Evolutionary conservation across 92 coral and sea anemone species (phyloP), one percentile per base, ranked within the genome.

Genomic region (Blastomussa wellsi): DNA sequence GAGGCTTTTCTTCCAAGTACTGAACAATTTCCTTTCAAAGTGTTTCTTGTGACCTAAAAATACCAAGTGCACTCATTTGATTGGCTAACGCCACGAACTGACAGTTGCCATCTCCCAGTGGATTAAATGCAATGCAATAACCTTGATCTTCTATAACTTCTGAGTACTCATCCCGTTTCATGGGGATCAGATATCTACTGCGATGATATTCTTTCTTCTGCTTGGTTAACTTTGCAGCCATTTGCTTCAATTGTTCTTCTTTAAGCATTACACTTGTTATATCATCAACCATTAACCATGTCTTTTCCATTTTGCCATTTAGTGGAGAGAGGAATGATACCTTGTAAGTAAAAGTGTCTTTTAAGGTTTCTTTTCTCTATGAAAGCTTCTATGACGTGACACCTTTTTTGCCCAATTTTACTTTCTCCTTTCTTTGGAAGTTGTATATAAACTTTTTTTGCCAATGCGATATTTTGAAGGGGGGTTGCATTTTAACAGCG

Each of bases 91-190:
- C 86, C 3, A 90, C 83, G 51, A 90, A 90, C 44, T 90, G 90
- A 51, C 93, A 90, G 64, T 22, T 86, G 42, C 93, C 93, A 44
- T 83, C 79, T 55, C 90, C 88, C 7, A 87, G 87, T 14, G 90
- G 90, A 26, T 86, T 86, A 67, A 67, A 90, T 22, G 41, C 60
- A 16, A 79, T 84, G n/a, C 48, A 15, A 90, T 39, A 87, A 4
- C 91, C 87, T 29, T 91, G 91, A 22, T 91, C 87, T 55, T 91
- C 83, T 29, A 88, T 79, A 1, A 81, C 42, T 15, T 72, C 15
- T 19, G 6, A 16, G 71, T 84, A 91, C 55, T 87, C 92, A 20
- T 76, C 81, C 48, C 20, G 59, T 78, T 60, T 62, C 94, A 88
- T 88, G 29, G 79, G 36, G 44, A 91, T 77, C 48, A 29, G 81